phyloP scores from a whole-genome alignment of 2,888 invertebrate species.

The Agrochola lychnidis region DNA sequence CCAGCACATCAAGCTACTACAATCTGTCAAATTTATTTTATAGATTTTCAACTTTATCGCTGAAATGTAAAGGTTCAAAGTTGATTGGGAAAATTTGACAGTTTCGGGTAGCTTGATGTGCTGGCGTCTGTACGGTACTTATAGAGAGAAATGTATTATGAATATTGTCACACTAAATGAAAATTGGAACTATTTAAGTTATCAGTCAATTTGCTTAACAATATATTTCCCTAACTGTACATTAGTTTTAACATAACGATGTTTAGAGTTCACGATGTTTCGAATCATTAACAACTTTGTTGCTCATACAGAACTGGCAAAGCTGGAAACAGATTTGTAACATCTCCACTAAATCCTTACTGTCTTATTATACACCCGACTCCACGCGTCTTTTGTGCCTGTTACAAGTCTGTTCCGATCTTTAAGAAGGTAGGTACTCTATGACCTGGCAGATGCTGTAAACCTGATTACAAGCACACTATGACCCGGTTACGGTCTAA shows the following conservation, averaged over 20 bases:
- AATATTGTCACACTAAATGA: too few species aligned
- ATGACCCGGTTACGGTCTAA: constrained; percentile 42
- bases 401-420: constrained; percentile 20
- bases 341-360: constrained; percentile 8
- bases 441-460: constrained; percentile 33
- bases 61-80: too few species aligned
- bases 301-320: not conserved
- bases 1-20: too few species aligned
- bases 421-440: not conserved
- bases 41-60: too few species aligned
- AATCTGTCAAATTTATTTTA: too few species aligned
- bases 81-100: too few species aligned
- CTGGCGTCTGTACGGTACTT: too few species aligned
- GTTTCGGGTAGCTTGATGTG: too few species aligned
- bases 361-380: not conserved
- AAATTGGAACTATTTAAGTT: not conserved
- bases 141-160: too few species aligned
- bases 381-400: not conserved
- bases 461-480: constrained; percentile 40
- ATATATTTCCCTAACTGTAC: not conserved
- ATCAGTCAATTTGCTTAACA: not conserved
- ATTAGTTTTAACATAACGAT: not conserved
- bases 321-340: constrained; percentile 23
- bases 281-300: constrained; percentile 26
- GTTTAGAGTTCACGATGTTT: not conserved